These are phyloP conservation scores for Mesocricetus auratus DNA, from an alignment of 2,113 vertebrate species.

Conservation along the genomic window DNA sequence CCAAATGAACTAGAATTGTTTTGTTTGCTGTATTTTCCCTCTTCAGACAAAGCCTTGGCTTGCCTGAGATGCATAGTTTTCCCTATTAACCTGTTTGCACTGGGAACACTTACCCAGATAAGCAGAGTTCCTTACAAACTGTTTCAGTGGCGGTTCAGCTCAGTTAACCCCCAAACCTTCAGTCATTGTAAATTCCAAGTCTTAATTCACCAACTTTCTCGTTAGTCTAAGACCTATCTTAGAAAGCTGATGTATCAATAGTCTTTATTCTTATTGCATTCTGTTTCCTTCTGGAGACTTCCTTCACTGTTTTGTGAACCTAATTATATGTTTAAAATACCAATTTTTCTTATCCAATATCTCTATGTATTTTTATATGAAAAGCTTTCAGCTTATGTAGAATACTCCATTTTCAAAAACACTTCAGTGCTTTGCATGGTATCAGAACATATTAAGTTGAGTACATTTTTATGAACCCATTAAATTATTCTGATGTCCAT, in stretches of 20 bases:
- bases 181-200: not conserved
- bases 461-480: not conserved
- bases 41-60: not conserved
- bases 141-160: not conserved
- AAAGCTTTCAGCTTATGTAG: constrained; percentile 14
- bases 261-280: not conserved
- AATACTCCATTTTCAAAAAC: constrained; percentile 22
- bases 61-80: not conserved
- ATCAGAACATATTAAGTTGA: constrained; percentile 23
- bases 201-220: not conserved
- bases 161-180: not conserved
- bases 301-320: not conserved
- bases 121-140: not conserved
- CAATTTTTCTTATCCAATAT: not conserved
- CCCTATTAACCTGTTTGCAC: not conserved
- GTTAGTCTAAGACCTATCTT: not conserved
- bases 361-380: not conserved
- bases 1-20: not conserved
- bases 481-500: constrained; percentile 61
- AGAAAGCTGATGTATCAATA: not conserved
- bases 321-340: constrained; percentile 12
- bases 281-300: not conserved
- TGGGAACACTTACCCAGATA: not conserved
- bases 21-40: not conserved
- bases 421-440: not conserved